phyloP scores from a whole-genome alignment of 2,888 invertebrate species.

The Amphipoea lucens region DNA sequence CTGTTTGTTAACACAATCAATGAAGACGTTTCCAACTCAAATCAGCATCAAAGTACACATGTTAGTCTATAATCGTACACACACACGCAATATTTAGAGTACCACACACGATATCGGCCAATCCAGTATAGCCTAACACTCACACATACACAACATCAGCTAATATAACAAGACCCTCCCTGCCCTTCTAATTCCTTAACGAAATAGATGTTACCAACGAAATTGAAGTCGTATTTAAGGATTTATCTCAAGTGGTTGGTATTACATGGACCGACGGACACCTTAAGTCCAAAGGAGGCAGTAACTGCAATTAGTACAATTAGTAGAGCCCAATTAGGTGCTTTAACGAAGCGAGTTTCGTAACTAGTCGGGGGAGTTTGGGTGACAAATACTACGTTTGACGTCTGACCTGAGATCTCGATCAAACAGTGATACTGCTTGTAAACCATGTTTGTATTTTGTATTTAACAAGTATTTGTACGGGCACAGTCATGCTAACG shows the following conservation, averaged over 20 bases:
- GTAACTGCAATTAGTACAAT: slow-evolving; percentile 86
- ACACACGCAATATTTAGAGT: slow-evolving; percentile 48
- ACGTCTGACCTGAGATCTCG: slow-evolving; percentile 82
- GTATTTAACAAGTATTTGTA: slow-evolving; percentile 66
- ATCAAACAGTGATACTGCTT: slow-evolving; percentile 76
- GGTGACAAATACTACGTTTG: slow-evolving; percentile 85
- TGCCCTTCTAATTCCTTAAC: slow-evolving; percentile 59
- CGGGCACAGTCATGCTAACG: slow-evolving; percentile 44
- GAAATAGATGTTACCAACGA: slow-evolving; percentile 63
- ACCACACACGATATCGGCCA: slow-evolving; percentile 51
- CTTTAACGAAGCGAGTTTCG: slow-evolving; percentile 87
- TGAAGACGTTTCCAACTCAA: slow-evolving; percentile 75
- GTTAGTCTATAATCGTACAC: slow-evolving; percentile 64
- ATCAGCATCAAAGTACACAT: slow-evolving; percentile 71
- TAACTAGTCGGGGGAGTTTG: slow-evolving; percentile 80
- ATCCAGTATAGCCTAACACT: slow-evolving; percentile 58
- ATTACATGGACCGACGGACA: slow-evolving; percentile 72
- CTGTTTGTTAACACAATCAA: slow-evolving; percentile 85
- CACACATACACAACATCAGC: slow-evolving; percentile 58
- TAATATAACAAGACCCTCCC: slow-evolving; percentile 58
- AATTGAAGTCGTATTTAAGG: slow-evolving; percentile 58
- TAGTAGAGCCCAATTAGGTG: slow-evolving; percentile 87
- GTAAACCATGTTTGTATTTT: slow-evolving; percentile 74
- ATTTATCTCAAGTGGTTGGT: slow-evolving; percentile 63
- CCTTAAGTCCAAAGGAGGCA: slow-evolving; percentile 86